These are phyloP conservation scores for Fregetta grallaria DNA, from an alignment of 2,113 vertebrate species.

Conservation along the genomic window DNA sequence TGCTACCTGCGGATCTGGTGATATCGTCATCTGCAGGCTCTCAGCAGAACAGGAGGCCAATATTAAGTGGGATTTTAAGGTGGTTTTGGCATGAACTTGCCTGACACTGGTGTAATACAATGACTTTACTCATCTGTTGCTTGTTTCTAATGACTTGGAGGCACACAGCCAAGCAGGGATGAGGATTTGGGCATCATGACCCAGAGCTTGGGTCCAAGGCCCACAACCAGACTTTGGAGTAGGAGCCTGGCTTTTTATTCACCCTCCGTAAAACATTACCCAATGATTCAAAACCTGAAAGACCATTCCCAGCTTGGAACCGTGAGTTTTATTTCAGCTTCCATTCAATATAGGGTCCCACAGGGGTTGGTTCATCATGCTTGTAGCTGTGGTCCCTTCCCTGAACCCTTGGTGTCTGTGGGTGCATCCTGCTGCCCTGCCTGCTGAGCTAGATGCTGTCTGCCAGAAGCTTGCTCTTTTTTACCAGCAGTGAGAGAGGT, in stretches of 20 bases:
- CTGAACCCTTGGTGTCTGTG: rapidly evolving
- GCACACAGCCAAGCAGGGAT: background rate
- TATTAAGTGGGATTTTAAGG: background rate
- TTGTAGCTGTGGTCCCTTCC: background rate
- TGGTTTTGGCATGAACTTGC: background rate
- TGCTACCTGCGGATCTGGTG: slow-evolving; percentile 27
- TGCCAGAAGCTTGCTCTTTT: background rate
- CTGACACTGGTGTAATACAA: background rate
- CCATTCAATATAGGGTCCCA: rapidly evolving
- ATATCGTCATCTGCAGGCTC: background rate
- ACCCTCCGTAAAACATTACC: background rate
- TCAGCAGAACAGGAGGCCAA: background rate
- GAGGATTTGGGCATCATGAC: background rate
- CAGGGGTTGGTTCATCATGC: rapidly evolving
- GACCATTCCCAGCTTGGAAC: background rate
- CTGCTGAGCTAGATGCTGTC: background rate
- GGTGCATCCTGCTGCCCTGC: background rate
- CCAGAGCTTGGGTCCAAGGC: background rate
- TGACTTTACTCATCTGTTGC: background rate
- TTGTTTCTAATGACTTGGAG: background rate
- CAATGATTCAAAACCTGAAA: background rate
- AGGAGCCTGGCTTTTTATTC: background rate
- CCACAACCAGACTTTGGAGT: background rate
- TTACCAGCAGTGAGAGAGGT: background rate
- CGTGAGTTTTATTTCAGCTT: background rate